Evolutionary conservation across 2,113 vertebrate species (phyloP).

Genomic region (Triplophysa dalaica): DNA sequence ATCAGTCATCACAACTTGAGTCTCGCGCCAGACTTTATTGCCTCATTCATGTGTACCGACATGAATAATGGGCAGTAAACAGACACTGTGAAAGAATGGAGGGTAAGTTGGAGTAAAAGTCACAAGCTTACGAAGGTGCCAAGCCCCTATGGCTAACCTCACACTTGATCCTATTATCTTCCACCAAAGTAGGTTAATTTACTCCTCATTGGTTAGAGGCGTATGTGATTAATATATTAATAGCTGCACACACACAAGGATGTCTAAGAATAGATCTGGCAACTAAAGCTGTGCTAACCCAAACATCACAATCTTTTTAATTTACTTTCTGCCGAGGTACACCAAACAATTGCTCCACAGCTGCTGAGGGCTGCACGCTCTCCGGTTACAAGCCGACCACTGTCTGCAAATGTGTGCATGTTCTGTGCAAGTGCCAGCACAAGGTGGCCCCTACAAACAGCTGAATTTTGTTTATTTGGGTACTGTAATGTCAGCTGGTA

Average conservation of each 20-base stretch:
- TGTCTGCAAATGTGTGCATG: constrained; percentile 35
- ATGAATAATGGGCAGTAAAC: not conserved
- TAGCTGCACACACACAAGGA: not conserved
- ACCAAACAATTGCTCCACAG: constrained; percentile 17
- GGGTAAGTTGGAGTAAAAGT: not conserved
- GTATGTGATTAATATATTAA: constrained; percentile 22
- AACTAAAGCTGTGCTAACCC: constrained; percentile 4
- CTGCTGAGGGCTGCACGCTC: constrained; percentile 16
- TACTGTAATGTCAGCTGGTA: not conserved
- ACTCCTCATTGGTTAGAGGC: constrained; percentile 26
- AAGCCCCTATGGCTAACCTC: constrained; percentile 15
- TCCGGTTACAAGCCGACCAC: constrained; percentile 1
- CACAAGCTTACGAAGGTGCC: not conserved
- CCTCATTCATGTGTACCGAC: not conserved
- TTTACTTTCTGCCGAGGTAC: constrained; percentile 3
- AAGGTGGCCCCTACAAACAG: constrained; percentile 39
- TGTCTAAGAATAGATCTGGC: constrained; percentile 3
- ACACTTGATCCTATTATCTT: constrained; percentile 7
- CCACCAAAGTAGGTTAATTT: constrained; percentile 37
- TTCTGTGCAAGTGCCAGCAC: constrained; percentile 44
- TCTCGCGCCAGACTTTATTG: not conserved
- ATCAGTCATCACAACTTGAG: not conserved
- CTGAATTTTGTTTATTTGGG: not conserved
- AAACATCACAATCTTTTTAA: constrained; percentile 15
- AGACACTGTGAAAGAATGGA: not conserved